A percentile compares a stretch with the other conserved stretches of the same genome.
These are phyloP conservation scores for Urocitellus parryii DNA, from an alignment of 2,113 vertebrate genomes.

Conservation along the genomic window DNA sequence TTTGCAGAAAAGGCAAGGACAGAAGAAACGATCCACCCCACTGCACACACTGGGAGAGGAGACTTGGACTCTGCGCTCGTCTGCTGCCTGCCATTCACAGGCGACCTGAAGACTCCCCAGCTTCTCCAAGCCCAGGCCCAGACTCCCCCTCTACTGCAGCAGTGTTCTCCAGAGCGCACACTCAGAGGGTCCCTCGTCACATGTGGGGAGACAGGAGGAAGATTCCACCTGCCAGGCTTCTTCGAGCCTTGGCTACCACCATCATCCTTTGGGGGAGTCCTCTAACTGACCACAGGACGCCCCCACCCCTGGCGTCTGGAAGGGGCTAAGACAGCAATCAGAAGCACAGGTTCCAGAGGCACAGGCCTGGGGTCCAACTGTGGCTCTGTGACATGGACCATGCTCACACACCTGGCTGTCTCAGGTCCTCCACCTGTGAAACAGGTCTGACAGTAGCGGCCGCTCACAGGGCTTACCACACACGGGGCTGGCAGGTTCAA, in stretches of 20 bases:
- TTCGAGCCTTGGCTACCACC: background rate
- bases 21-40: background rate
- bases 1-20: constrained; percentile 6
- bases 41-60: background rate
- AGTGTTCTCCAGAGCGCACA: background rate
- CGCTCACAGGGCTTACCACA: background rate
- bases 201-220: background rate
- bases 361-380: background rate
- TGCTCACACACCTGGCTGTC: background rate
- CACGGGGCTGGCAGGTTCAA: background rate
- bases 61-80: background rate
- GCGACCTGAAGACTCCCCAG: background rate
- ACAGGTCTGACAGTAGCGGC: rapidly evolving
- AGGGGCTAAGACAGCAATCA: background rate
- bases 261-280: background rate
- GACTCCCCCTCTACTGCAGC: background rate
- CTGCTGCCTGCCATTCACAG: background rate
- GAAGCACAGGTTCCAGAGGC: background rate
- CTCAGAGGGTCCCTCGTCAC: background rate
- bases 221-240: background rate
- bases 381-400: background rate
- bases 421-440: background rate
- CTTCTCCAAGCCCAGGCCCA: background rate
- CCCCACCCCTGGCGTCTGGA: background rate
- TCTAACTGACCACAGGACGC: background rate